Base-by-base conservation (phyloP, 2,888 invertebrate genomes). In the Lochmaea crataegi region DNA sequence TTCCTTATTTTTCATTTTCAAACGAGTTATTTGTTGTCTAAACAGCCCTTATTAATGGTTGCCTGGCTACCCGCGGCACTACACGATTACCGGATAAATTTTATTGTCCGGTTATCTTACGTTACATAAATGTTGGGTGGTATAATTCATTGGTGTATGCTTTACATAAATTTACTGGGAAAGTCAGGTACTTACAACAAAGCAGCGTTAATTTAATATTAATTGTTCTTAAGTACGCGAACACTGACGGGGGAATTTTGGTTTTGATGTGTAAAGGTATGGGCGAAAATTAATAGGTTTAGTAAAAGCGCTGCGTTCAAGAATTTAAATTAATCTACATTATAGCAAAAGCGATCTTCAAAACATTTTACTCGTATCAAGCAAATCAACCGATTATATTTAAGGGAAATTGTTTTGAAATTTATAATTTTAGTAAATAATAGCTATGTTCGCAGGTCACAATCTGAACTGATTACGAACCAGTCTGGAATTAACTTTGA, bases 201-300 rank as follows among this genome's bases (percentile, higher is more conserved):
- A 68, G 68, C 60, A 14, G 61, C 48, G 60, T 60, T 68, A 68
- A 68, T 68, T 68, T 60, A 68, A 68, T 68, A 68, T 68, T 68
- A 68, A 68, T 68, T 68, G 68, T 68, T 60, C 60, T 51, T 60
- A 68, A 68, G 68, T 60, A 68, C 68, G 61, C 26, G 60, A 68
- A 68, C 60, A 61, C 68, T 48, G 58, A 60, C 32, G 41, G 60
- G 26, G 68, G 68, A 68, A 68, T 68, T 68, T 68, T 68, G 68
- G 48, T 60, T 60, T 61, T 68, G 68, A 68, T 68, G 68, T 68
- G n/a, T 51, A 45, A 38, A 38, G 32, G 60, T 60, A 68, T 68
- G 60, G 60, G 68, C 51, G 68, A 68, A 51, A 68, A 68, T 68
- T 68, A 68, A 68, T 68, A 60, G 60, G 48, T 58, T 22, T 38